These are phyloP conservation scores for Xiphorhynchus elegans DNA, from an alignment of 2,113 vertebrate genomes.

Conservation along the genomic window DNA sequence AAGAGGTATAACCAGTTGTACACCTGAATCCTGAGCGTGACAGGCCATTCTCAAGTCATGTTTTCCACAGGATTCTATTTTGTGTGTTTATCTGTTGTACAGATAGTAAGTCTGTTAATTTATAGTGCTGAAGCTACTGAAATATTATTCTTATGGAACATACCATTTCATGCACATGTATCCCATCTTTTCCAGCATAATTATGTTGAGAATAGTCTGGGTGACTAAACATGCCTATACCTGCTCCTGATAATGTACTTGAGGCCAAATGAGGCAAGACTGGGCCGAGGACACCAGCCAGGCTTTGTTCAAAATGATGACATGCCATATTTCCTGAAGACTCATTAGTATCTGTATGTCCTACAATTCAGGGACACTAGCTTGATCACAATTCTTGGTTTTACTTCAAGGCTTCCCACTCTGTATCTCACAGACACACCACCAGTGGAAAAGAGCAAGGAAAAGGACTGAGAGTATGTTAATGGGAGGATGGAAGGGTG, in stretches of 20 bases:
- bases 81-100: background rate
- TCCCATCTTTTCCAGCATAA: background rate
- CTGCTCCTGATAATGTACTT: background rate
- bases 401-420: background rate
- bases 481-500: background rate
- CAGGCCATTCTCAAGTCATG: background rate
- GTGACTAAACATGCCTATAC: background rate
- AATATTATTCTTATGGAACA: background rate
- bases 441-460: background rate
- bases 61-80: background rate
- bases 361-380: background rate
- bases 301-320: background rate
- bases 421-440: background rate
- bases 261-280: background rate
- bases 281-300: background rate
- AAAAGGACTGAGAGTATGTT: background rate
- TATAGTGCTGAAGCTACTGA: background rate
- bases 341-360: background rate
- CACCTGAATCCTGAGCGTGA: rapidly evolving
- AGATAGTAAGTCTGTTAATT: background rate
- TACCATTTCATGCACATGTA: background rate
- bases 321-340: background rate
- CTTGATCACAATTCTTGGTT: background rate
- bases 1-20: background rate
- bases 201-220: background rate